Evolutionary conservation across 2,113 vertebrate species (phyloP).

Genomic region (Tupaia chinensis): DNA sequence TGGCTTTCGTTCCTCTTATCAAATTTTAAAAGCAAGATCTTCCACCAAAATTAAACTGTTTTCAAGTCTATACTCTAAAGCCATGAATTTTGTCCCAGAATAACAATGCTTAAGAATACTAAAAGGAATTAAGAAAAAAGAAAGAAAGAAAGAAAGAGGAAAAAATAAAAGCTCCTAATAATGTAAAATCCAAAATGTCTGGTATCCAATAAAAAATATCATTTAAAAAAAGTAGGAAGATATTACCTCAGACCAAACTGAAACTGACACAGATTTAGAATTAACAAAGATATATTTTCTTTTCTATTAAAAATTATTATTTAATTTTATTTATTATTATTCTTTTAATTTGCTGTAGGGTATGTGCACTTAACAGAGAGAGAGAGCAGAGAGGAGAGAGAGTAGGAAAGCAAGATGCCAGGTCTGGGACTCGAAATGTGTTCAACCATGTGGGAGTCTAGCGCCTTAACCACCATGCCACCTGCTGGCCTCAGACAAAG

Average conservation of each 20-base stretch:
- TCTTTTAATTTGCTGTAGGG: no score
- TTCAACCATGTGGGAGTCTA: no score
- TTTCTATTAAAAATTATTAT: no score
- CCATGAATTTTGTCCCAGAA: neutral
- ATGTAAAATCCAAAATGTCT: neutral
- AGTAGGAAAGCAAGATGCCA: no score
- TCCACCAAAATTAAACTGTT: neutral
- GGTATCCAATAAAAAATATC: neutral
- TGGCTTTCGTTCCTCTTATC: rapidly evolving
- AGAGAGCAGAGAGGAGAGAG: no score
- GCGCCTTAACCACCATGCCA: no score
- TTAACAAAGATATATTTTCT: no score
- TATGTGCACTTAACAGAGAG: no score
- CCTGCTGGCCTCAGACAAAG: neutral
- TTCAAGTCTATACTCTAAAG: neutral
- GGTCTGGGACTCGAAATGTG: no score
- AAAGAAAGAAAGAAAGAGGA: no score
- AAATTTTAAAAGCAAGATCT: neutral
- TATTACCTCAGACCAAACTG: neutral
- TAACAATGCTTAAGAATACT: neutral
- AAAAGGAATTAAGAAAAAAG: neutral
- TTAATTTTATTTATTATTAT: no score
- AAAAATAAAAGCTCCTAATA: neutral
- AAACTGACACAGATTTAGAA: neutral
- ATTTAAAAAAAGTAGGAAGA: neutral